Evolutionary conservation across 2,888 invertebrate genomes (phyloP).

Genomic region (Dastarcus helophoroides): DNA sequence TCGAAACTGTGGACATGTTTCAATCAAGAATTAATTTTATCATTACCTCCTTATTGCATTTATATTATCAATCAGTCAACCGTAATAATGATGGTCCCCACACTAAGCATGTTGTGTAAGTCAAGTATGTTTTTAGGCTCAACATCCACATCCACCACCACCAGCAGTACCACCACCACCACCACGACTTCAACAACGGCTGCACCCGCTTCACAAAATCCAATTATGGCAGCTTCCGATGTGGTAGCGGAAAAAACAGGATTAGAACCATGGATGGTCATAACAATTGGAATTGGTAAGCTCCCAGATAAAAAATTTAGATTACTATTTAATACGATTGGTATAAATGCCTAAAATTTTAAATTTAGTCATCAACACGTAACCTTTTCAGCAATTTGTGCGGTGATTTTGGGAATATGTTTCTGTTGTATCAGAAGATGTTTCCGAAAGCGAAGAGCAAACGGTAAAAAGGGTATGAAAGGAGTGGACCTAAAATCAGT

Average conservation of each 20-base stretch:
- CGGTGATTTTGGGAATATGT: slow-evolving; percentile 73
- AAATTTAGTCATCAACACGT: too few species aligned
- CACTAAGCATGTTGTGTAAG: too few species aligned
- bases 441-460: slow-evolving; percentile 83
- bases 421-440: slow-evolving; percentile 89
- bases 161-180: slow-evolving; percentile 8
- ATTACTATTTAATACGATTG: background rate
- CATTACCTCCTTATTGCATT: too few species aligned
- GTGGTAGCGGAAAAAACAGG: slow-evolving; percentile 48
- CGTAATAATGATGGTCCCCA: too few species aligned
- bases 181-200: slow-evolving; percentile 7
- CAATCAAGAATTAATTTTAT: too few species aligned
- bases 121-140: too few species aligned
- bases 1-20: too few species aligned
- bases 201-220: slow-evolving; percentile 8
- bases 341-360: too few species aligned
- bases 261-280: slow-evolving; percentile 74
- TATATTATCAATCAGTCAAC: too few species aligned
- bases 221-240: slow-evolving; percentile 12
- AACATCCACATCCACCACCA: too few species aligned
- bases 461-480: slow-evolving; percentile 88
- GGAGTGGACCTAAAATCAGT: slow-evolving; percentile 95
- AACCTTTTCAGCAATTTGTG: slow-evolving; percentile 49
- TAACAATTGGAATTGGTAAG: slow-evolving; percentile 72
- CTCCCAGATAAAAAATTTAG: slow-evolving; percentile 2